Conservation (phyloP, 2,888 invertebrate genomes). For the Hirtodrosophila confusa region DNA sequence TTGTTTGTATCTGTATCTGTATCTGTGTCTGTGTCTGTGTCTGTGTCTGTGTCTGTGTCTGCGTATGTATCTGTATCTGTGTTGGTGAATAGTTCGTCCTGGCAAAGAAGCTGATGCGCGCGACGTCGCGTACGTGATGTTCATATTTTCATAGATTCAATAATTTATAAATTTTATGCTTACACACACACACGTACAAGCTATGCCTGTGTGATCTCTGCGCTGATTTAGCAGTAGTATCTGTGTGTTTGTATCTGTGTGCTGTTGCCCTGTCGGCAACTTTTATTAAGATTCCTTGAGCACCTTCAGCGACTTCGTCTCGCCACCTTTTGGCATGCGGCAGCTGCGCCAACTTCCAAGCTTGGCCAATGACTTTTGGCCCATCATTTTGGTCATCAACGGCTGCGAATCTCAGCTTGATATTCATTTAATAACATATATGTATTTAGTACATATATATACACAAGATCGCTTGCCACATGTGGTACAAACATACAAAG, state of each 20-base stretch:
- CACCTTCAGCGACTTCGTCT: constrained; percentile 32
- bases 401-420: constrained; percentile 13
- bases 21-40: no score
- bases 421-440: constrained; percentile 6
- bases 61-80: constrained; percentile 24
- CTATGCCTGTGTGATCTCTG: constrained; percentile 59
- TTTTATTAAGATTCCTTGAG: constrained; percentile 69
- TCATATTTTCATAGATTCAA: constrained; percentile 79
- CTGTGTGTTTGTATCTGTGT: constrained; percentile 14
- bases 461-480: no score
- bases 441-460: no score
- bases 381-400: constrained; percentile 8
- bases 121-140: constrained; percentile 70
- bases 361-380: constrained; percentile 22
- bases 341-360: constrained; percentile 18
- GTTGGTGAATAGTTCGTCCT: constrained; percentile 51
- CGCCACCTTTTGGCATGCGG: not conserved
- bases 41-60: constrained; percentile 19
- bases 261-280: constrained; percentile 47
- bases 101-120: constrained; percentile 25
- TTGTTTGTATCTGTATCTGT: constrained; percentile 29
- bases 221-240: constrained; percentile 59
- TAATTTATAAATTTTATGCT: constrained; percentile 77
- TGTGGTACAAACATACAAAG: no score
- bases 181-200: constrained; percentile 25